These are phyloP conservation scores for Hylaeus anthracinus DNA, from an alignment of 1,140 invertebrate genomes.

Conservation along the genomic window DNA sequence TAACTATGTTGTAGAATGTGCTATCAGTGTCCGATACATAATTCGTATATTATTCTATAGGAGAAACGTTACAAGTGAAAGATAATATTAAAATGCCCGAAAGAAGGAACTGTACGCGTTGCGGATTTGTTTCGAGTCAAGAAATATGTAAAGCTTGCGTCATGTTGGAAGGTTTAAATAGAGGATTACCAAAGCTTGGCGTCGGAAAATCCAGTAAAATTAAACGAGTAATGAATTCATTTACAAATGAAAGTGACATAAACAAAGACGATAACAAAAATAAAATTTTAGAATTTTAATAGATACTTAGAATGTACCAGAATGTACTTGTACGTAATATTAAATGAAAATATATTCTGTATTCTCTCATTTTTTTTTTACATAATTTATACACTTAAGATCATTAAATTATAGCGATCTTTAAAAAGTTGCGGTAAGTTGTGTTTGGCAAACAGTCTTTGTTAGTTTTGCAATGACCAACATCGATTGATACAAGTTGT, in stretches of 20 bases:
- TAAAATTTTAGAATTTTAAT: constrained; percentile 56
- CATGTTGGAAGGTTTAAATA: constrained; percentile 96
- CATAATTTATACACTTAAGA: not conserved
- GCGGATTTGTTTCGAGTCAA: constrained; percentile 98
- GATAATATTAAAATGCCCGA: constrained; percentile 91
- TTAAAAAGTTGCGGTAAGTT: not conserved
- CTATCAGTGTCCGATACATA: constrained; percentile 13
- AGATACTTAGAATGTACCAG: constrained; percentile 9
- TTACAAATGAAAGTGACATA: constrained; percentile 11
- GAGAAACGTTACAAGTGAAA: constrained; percentile 93
- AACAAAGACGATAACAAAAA: constrained; percentile 10
- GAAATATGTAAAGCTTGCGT: constrained; percentile 98
- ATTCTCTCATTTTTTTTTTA: no score
- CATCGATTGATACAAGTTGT: constrained; percentile 6
- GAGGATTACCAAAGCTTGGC: constrained; percentile 92
- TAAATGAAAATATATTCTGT: not conserved
- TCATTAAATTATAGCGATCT: not conserved
- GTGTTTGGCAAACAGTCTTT: not conserved
- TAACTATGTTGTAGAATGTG: not conserved
- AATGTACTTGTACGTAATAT: constrained; percentile 38
- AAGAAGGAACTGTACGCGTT: constrained; percentile 90
- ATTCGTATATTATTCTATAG: constrained; percentile 79
- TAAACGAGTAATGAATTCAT: constrained; percentile 79
- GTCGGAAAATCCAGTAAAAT: constrained; percentile 92
- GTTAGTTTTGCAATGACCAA: not conserved